Evolutionary conservation across 2,797 vertebrate species (phyloP), one percentile per base, ranked within the genome.

Genomic region (Rhynchonycteris naso): DNA sequence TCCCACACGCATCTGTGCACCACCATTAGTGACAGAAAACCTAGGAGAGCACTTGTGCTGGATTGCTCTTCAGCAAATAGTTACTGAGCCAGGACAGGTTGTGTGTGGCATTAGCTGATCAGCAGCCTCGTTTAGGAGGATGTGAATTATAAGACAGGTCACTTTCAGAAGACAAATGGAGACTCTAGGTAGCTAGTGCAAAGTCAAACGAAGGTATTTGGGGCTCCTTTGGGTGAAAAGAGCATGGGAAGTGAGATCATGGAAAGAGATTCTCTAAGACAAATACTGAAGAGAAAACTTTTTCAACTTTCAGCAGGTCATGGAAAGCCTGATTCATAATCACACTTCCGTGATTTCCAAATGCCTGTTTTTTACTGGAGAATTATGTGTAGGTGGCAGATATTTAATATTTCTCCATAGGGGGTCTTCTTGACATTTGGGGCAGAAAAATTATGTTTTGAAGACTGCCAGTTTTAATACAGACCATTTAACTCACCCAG

Each of bases 371-470:
- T 76, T 65, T 18, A 35, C 9, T 38, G 66, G 11, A 8, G 3
- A 95, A 74, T 66, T 80, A 7, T 84, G 6, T 22, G 0, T 81
- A 38, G 52, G n/a, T 72, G 8, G 28, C 43, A 88, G 43, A 92
- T 47, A 38, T 16, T 76, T 81, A 78, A 6, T 92, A n/a, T 82
- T 87, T 87, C 43, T 90, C 61, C 72, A 2, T 47, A 18, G 14
- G 56, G 12, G 4, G 33, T 71, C 28, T 33, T 95, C 50, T 86
- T 91, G 43, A 80, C n/a, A 80, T 50, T 96, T 95, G 71, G 26
- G 26, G 82, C 22, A 50, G 66, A 56, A 90, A 71, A 63, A 24
- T n/a, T 78, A 38, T 35, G 61, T 43, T 83, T 91, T 59, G 22
- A 78, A 61, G 47, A 65, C 14, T 35, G 13, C 35, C 33, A 75